Base-by-base conservation (phyloP, 2,888 invertebrate genomes). In the Andrena hattorfiana region DNA sequence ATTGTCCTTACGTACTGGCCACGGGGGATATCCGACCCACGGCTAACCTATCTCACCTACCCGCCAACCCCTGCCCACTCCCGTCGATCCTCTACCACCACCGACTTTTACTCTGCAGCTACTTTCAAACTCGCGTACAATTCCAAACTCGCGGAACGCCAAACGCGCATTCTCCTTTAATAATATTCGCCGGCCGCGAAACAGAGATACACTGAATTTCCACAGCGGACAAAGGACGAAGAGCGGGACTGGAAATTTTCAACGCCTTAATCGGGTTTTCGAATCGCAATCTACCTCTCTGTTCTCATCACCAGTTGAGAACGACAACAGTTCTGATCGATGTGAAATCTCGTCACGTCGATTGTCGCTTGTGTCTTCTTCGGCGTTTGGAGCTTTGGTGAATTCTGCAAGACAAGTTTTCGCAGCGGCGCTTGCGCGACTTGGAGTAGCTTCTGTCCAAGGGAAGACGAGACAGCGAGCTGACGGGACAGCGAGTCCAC, bases 401-500 rank as follows among this genome's bases (percentile, higher is more conserved):
- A 74, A 81, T 42, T 60, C 66, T 10, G 82, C 80, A 72, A 74
- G 74, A 83, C 83, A 85, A 89, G 76, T 86, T 86, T 85, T 70
- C 86, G 69, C 69, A 77, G 82, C 69, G 26, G 92, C 93, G 93
- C 93, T 89, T 93, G 93, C 93, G 93, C 93, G 85, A 86, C 87
- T 89, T 88, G 89, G 89, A 91, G 89, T 90, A 87, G 87, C 90
- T 92, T 90, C 92, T 91, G 93, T 92, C 93, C 92, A 92, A 90
- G 91, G 90, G 89, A 92, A 92, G 93, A 93, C 91, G 92, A 93
- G 92, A 93, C 92, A 90, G 90, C 89, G 91, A 90, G 91, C 92
- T 93, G 93, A 93, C 92, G 92, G 91, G 92, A 93, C 92, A 92
- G 90, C 89, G 90, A 92, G 93, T 93, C 93, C 93, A 92, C 92